Base-by-base conservation (phyloP, 2,113 vertebrate genomes). In the rat (Rattus norvegicus) region DNA sequence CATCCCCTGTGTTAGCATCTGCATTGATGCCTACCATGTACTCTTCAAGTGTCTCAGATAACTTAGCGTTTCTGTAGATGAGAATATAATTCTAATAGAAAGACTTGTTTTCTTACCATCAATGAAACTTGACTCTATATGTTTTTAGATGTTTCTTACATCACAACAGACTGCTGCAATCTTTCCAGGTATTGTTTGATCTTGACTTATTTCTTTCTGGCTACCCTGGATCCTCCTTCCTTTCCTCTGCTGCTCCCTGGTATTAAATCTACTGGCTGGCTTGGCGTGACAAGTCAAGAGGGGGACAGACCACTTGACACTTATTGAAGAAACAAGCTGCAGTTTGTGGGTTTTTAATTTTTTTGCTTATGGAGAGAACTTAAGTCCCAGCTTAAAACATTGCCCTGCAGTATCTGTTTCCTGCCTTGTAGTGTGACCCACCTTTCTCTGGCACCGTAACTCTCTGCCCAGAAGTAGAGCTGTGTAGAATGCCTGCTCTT, bases 241-340 rank as follows among this genome's bases (percentile, higher is more conserved):
- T 59, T 5, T 90, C 47, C 30, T 88, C 61, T 70, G 17, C 13
- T 7, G n/a, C 20, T 16, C 56, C 63, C 17, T 79, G 85, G 26
- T 69, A 61, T 33, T 56, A 10, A 10, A 43, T 72, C 2, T 24
- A 24, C 52, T 30, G 22, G 10, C n/a, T 49, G 67, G n/a, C 17
- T 65, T 88, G 47, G 2, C 73, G 47, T 69, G 52, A 67, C 54
- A 61, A 49, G 24, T 17, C 22, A 73, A 36, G 69, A 33, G 5
- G 22, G 47, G 30, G 85, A 49, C 6, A 59, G 36, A 33, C 28
- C 76, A 36, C 88, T 73, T 87, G 22, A 65, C 19, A 1, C 75
- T 69, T 56, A 69, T 65, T 84, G 88, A 86, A 93, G 96, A 96
- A 69, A 95, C 33, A n/a, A 98, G 56, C 80, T 88, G 9, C 75